Evolutionary conservation across 2,113 vertebrate species (phyloP).

Genomic region (Gymnocephalus cernua): DNA sequence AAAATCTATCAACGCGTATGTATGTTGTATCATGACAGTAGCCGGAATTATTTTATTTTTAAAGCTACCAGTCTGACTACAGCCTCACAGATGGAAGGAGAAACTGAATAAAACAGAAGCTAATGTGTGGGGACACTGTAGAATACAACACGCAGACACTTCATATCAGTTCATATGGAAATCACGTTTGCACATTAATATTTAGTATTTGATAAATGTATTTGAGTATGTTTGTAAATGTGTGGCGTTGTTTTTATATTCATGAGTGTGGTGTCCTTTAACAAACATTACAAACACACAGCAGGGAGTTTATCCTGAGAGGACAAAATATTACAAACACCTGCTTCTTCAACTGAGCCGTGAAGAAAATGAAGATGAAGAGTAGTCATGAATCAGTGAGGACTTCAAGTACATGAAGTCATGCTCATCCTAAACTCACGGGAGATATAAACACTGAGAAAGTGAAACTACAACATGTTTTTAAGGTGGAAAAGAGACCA

Average conservation of each 20-base stretch:
- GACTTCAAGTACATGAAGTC: background rate
- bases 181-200: conserved; percentile 10
- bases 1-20: no score
- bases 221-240: conserved; percentile 8
- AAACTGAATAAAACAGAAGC: background rate
- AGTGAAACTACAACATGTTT: no score
- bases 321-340: conserved; percentile 18
- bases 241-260: conserved; percentile 10
- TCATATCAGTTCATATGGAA: background rate
- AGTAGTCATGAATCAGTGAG: background rate
- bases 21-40: no score
- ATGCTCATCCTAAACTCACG: background rate
- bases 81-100: background rate
- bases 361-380: conserved; percentile 1
- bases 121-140: background rate
- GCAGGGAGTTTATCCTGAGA: background rate
- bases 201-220: conserved; percentile 7
- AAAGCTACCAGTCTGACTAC: background rate
- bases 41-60: no score
- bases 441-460: background rate
- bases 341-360: background rate
- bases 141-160: background rate
- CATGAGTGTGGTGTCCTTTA: background rate
- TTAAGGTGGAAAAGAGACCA: no score
- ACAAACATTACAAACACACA: background rate